A percentile compares a stretch with the other conserved stretches of the same genome.
phyloP scores from a whole-genome alignment of 2,113 vertebrate species.

The Marmota flaviventris region DNA sequence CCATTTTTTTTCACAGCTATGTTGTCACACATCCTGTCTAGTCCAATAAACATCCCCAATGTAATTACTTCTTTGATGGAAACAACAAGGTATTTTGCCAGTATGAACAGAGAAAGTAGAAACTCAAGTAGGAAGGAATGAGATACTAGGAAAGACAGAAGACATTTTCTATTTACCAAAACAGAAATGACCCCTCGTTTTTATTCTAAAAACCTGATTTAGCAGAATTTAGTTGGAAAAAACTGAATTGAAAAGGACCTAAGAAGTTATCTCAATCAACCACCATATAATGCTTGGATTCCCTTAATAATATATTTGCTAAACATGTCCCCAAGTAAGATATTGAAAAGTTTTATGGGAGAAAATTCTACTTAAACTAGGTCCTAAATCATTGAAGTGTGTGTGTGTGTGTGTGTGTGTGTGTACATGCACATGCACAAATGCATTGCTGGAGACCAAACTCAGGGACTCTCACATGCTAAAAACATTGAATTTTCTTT shows the following conservation, averaged over 20 bases:
- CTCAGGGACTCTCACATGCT: neutral
- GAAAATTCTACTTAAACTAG: conserved; percentile 19
- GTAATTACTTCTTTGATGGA: conserved; percentile 9
- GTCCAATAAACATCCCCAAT: neutral
- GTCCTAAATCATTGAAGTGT: conserved; percentile 34
- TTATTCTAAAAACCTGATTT: conserved; percentile 14
- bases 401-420: neutral
- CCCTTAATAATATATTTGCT: neutral
- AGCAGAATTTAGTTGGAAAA: neutral
- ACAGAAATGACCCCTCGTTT: neutral
- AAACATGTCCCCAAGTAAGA: neutral
- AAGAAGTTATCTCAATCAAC: neutral
- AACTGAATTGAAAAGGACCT: conserved; percentile 6
- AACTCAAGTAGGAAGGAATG: neutral
- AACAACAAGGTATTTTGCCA: neutral
- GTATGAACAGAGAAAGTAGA: neutral
- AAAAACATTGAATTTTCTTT: neutral
- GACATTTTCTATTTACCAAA: neutral
- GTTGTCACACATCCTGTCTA: conserved; percentile 45
- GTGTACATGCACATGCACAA: too few species aligned
- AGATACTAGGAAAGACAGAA: neutral
- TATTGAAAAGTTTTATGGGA: neutral
- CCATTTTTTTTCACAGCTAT: conserved; percentile 32
- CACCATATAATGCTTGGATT: neutral
- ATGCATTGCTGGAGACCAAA: neutral